Base-by-base conservation (phyloP, 2,797 vertebrate genomes). In the Myioborus melanocephalus region DNA sequence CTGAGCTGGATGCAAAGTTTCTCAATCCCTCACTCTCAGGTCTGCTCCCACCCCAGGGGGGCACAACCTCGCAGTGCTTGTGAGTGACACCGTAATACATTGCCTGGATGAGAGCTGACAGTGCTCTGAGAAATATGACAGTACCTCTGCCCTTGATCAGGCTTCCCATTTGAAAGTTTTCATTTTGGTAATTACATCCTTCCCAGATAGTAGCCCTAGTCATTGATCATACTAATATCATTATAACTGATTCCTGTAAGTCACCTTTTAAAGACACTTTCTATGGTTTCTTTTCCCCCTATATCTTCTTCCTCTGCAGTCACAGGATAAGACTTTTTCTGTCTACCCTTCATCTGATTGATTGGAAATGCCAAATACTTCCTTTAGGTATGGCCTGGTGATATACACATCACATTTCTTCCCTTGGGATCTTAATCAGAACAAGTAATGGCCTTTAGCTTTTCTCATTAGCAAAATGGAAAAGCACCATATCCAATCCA, bases 401-500 rank as follows among this genome's bases (percentile, higher is more conserved):
- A 96, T 95, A 97, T 96, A 96, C 83, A 90, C 83, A 95, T 96
- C 90, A 83, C 94, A 93, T 93, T 98, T 96, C 90, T 92, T 94
- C 90, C 88, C 80, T 85, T n/a, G 56, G 83, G 95, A 94, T 96
- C 84, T 98, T 98, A 98, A 98, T 98, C 98, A 98, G 97, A 97
- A 97, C 94, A 98, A 98, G 97, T 98, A 97, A 94, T 98, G 97
- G 97, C 97, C 98, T 98, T 98, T 98, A 98, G 97, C 97, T 99
- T 97, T 98, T 98, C 98, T 99, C 98, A 98, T 98, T 98, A 98
- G 98, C 96, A 94, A 97, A 97, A 98, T 98, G 97, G 97, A 98
- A 98, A 98, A 97, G 95, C 96, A 97, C 97, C 97, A 95, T 98
- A 97, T 96, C 98, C 97, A 97, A 98, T 98, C 98, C 98, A 98